These are phyloP conservation scores for Nycticebus coucang DNA, from an alignment of 2,113 vertebrate genomes.

Conservation along the genomic window DNA sequence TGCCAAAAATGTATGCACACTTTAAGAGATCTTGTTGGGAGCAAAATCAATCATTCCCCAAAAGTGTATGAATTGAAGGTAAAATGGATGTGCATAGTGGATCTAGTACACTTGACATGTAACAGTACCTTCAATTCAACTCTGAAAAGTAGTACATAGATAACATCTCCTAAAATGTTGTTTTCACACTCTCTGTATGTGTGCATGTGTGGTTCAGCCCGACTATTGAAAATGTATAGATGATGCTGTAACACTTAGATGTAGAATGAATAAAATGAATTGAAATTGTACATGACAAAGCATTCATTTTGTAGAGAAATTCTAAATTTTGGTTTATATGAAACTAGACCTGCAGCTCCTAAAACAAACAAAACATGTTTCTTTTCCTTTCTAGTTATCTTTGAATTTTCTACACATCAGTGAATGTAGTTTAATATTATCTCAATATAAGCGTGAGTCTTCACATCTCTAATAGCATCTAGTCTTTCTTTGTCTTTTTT, in stretches of 20 bases:
- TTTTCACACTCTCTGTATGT: too few relatives aligned
- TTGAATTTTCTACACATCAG: background rate
- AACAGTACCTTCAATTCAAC: too few relatives aligned
- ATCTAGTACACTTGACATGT: too few relatives aligned
- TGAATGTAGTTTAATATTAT: too few relatives aligned
- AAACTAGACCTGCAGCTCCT: background rate
- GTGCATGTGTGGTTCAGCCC: background rate
- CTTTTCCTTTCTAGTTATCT: background rate
- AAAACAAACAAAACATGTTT: background rate
- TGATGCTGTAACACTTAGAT: background rate
- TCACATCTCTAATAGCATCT: rapidly evolving
- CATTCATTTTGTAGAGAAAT: background rate
- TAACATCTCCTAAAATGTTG: too few relatives aligned
- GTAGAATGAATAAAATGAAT: background rate
- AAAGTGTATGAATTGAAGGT: too few relatives aligned
- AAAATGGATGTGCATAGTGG: too few relatives aligned
- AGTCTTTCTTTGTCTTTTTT: background rate
- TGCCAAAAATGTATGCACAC: too few relatives aligned
- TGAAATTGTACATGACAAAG: background rate
- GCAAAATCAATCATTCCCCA: too few relatives aligned
- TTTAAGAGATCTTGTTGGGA: too few relatives aligned
- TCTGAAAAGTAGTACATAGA: too few relatives aligned
- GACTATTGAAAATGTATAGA: background rate
- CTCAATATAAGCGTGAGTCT: background rate
- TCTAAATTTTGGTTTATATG: background rate